Evolutionary conservation across 1,140 invertebrate species (phyloP).

Genomic region (Drosophila guanche): DNA sequence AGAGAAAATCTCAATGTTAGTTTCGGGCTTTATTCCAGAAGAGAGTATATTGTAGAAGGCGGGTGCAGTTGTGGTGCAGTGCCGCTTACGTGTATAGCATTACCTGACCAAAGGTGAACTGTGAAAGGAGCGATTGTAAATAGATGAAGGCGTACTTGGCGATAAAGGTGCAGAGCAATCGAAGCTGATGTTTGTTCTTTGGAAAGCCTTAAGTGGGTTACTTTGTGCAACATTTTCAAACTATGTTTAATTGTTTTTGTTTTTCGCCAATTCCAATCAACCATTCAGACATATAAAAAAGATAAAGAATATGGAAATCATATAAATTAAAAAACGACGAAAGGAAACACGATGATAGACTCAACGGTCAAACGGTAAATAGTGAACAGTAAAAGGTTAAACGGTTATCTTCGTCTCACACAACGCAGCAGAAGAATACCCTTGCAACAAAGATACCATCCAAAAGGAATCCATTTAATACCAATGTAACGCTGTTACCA

Average conservation of each 20-base stretch:
- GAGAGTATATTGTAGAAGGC: neutral
- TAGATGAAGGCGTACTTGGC: constrained; percentile 85
- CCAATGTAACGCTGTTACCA: too few relatives aligned
- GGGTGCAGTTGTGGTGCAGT: too few relatives aligned
- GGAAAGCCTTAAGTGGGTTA: constrained; percentile 84
- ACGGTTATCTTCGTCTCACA: too few relatives aligned
- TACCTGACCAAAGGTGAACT: constrained; percentile 83
- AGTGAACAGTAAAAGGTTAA: too few relatives aligned
- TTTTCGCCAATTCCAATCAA: constrained; percentile 61
- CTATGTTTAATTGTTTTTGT: constrained; percentile 37
- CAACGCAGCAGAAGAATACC: too few relatives aligned
- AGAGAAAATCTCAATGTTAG: neutral
- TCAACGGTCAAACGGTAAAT: neutral
- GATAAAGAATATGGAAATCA: constrained; percentile 60
- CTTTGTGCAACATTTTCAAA: constrained; percentile 84
- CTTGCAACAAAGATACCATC: too few relatives aligned
- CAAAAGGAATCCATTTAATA: too few relatives aligned
- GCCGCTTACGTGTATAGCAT: constrained; percentile 17
- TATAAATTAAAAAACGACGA: constrained; percentile 41
- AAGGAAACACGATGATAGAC: neutral
- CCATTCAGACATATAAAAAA: constrained; percentile 70
- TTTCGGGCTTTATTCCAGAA: too few relatives aligned
- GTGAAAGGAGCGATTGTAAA: constrained; percentile 84
- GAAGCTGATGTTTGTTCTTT: constrained; percentile 84
- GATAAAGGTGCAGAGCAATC: constrained; percentile 84